Evolutionary conservation across 2,797 vertebrate genomes (phyloP), one percentile per base, ranked within the genome.

Genomic region (Xenentodon cancila): DNA sequence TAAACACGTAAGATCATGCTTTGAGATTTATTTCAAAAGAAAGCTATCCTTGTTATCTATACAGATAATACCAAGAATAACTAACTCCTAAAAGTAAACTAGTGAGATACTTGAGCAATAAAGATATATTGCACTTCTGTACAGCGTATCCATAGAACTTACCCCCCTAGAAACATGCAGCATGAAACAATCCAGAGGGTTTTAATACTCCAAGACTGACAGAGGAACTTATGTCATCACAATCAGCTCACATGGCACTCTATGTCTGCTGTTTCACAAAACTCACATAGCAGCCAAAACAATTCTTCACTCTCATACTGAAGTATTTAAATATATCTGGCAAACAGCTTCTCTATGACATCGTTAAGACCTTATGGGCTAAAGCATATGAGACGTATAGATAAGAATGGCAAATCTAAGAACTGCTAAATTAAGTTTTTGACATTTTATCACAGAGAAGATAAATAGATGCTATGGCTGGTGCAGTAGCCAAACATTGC

Each of bases 381-480:
- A 30, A 74, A 64, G 55, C 42, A 18, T 22, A 19, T 11, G 8
- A 16, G 48, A 55, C 59, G 9, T 16, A 65, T 62, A 53, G 67
- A 54, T 50, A 57, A 71, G 69, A 77, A 81, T 67, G 77, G 52
- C 53, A 59, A 71, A 61, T 18, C 19, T 47, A 27, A 65, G 64
- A 64, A 21, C 53, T 53, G 53, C 76, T 79, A 74, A 82, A 84
- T 79, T 25, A 80, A 59, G 64, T 79, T 81, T 78, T 49, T 52
- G 77, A 54, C 13, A 59, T 73, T 86, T 80, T 44, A 68, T 75
- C 67, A 59, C 64, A 65, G 53, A 74, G 52, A 65, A 71, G 77
- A 74, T 64, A 81, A 72, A 78, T 75, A 67, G 55, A 52, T 1
- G n/a, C 59, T 75, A 57, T 84, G 87, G 80, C 75, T 88, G 73